phyloP scores from a whole-genome alignment of 2,797 vertebrate species.

The Pseudotriccus pelzelni region DNA sequence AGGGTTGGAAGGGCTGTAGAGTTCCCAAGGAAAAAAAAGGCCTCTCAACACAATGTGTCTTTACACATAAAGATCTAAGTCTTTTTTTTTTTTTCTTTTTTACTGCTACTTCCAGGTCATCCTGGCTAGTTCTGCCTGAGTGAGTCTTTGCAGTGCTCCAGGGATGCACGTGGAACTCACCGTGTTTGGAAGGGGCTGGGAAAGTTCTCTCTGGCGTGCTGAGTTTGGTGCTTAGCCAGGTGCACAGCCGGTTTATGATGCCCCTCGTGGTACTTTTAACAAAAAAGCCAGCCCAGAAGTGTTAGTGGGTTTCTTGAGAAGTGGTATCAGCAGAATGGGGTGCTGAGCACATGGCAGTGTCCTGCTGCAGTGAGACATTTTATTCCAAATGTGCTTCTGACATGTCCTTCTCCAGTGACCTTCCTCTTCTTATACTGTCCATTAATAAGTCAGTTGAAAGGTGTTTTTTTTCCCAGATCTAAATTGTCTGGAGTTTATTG shows the following conservation, averaged over 20 bases:
- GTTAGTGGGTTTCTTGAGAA: background rate
- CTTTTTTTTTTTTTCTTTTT: background rate
- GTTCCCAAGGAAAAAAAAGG: background rate
- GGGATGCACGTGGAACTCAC: accelerated
- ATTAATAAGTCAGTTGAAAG: background rate
- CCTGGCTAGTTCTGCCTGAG: background rate
- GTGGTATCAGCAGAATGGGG: background rate
- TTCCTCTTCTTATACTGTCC: background rate
- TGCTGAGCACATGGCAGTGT: background rate
- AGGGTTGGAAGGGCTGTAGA: background rate
- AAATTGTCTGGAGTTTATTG: background rate
- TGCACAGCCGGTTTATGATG: background rate
- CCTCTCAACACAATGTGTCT: background rate
- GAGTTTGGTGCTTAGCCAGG: background rate
- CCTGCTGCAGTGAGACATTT: background rate
- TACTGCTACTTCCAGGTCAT: background rate
- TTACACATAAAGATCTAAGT: background rate
- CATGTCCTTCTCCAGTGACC: background rate
- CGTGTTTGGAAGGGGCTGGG: background rate
- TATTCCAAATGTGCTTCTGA: background rate
- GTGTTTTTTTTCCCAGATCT: background rate
- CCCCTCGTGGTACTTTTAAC: background rate
- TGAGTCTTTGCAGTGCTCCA: background rate
- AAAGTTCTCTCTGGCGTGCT: background rate
- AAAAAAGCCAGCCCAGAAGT: background rate